phyloP scores from a whole-genome alignment of 2,888 invertebrate genomes.

The Drosophila anomalata region DNA sequence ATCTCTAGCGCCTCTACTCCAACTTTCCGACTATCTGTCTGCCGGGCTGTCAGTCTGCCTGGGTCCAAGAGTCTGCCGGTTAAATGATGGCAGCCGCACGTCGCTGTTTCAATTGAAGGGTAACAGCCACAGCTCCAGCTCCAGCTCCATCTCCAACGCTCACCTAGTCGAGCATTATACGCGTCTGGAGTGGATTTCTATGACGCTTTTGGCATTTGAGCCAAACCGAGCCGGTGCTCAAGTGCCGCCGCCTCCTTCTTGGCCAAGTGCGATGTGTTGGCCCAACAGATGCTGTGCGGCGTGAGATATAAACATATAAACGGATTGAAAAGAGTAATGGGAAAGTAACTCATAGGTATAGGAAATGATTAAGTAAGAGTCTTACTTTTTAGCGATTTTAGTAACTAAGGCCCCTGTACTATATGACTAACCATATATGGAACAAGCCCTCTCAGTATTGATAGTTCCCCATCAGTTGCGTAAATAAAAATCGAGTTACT shows the following conservation, averaged over 20 bases:
- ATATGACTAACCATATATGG: no score
- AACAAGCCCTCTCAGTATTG: not conserved
- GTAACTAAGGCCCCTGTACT: not conserved
- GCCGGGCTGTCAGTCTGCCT: conserved; percentile 2
- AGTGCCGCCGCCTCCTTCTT: conserved; percentile 42
- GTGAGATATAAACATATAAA: no score
- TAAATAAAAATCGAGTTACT: conserved; percentile 25
- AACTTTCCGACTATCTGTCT: conserved; percentile 3
- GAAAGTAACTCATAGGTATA: not conserved
- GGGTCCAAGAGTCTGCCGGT: conserved; percentile 37
- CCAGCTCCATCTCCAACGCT: conserved; percentile 22
- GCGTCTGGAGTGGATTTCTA: conserved; percentile 49
- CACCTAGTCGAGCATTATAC: conserved; percentile 37
- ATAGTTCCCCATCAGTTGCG: conserved; percentile 8
- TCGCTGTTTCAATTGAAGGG: conserved; percentile 70
- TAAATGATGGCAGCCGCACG: conserved; percentile 62
- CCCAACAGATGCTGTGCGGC: not conserved
- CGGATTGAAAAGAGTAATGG: not conserved
- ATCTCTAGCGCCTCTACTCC: conserved; percentile 28
- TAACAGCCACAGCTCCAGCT: conserved; percentile 48
- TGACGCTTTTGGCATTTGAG: conserved; percentile 65
- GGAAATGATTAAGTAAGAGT: not conserved
- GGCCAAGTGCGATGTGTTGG: conserved; percentile 25
- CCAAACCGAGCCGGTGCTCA: conserved; percentile 49
- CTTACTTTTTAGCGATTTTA: not conserved